These are phyloP conservation scores for Alethe diademata DNA, from an alignment of 2,113 vertebrate species.

Conservation along the genomic window DNA sequence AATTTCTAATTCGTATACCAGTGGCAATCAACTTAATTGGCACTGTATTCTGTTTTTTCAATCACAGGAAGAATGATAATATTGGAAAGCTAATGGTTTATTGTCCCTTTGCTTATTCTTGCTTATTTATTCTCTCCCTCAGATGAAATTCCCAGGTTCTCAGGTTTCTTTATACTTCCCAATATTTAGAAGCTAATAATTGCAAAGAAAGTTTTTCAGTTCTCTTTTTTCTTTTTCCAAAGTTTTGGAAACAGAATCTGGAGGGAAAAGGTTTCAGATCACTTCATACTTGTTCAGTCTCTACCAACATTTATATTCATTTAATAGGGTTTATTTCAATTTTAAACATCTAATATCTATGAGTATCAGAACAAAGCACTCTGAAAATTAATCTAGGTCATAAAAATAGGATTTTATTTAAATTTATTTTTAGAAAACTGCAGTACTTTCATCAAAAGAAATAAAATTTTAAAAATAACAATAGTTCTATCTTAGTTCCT, in stretches of 20 bases:
- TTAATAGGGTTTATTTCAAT: background rate
- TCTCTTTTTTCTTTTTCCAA: background rate
- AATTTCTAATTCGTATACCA: background rate
- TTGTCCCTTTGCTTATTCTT: background rate
- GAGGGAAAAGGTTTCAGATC: background rate
- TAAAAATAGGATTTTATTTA: background rate
- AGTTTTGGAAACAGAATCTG: background rate
- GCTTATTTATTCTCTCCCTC: background rate
- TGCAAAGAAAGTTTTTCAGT: background rate
- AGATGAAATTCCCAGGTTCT: background rate
- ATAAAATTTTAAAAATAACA: background rate
- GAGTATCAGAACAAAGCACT: background rate
- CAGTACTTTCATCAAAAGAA: background rate
- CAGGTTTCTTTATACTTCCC: background rate
- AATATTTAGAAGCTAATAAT: background rate
- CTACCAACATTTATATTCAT: background rate
- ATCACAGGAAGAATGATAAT: background rate
- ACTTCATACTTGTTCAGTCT: background rate
- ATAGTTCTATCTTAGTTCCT: background rate
- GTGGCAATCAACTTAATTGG: background rate
- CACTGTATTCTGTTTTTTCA: background rate
- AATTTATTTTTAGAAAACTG: background rate
- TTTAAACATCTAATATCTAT: background rate
- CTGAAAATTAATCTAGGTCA: background rate
- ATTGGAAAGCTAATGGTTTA: background rate